A percentile compares a stretch with the other conserved stretches of the same genome.
These are phyloP conservation scores for Sminthurinus aureus DNA, from an alignment of 2,888 invertebrate species.

Conservation along the genomic window DNA sequence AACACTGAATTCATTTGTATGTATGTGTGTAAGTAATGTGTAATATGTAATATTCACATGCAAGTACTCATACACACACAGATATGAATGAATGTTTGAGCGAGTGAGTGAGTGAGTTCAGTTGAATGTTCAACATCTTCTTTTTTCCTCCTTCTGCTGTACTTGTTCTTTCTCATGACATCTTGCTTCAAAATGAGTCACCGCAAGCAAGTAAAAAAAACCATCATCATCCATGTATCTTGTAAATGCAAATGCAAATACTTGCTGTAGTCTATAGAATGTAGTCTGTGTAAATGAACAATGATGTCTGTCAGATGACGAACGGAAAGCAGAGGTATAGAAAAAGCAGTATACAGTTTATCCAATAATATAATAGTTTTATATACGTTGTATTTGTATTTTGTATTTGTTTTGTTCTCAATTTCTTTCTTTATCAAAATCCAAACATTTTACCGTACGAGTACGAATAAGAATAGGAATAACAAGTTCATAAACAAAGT, in stretches of 20 bases:
- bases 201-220: neutral
- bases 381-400: neutral
- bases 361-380: neutral
- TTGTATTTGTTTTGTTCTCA: neutral
- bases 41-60: too few relatives aligned
- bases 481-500: neutral
- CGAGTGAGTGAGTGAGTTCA: too few relatives aligned
- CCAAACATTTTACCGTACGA: neutral
- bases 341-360: neutral
- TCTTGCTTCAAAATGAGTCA: neutral
- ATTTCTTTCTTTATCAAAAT: neutral
- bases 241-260: neutral
- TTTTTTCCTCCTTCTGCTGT: too few relatives aligned
- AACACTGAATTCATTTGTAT: too few relatives aligned
- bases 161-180: neutral
- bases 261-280: neutral
- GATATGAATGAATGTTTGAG: too few relatives aligned
- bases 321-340: too few relatives aligned
- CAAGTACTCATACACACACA: too few relatives aligned
- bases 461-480: neutral
- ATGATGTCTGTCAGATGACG: too few relatives aligned
- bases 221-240: neutral
- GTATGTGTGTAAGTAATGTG: too few relatives aligned
- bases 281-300: too few relatives aligned
- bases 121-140: too few relatives aligned